Conservation (phyloP, 2,888 invertebrate genomes). For the Tenthredo distinguenda region DNA sequence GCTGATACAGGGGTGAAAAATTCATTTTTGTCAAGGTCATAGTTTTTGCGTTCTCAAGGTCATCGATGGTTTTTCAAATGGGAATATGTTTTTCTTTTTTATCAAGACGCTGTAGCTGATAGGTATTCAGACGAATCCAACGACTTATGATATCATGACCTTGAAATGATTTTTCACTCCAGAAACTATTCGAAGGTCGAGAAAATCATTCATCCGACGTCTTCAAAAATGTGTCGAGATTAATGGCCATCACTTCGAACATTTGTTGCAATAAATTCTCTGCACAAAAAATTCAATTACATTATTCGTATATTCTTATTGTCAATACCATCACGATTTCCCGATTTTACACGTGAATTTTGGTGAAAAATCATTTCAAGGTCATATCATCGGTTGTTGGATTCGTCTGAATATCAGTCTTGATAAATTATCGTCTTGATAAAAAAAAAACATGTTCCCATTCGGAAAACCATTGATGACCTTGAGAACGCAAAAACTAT, state of each 20-base stretch:
- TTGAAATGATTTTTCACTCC: too few species aligned
- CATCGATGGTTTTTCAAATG: slow-evolving; percentile 25
- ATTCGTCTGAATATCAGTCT: slow-evolving; percentile 7
- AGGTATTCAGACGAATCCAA: too few species aligned
- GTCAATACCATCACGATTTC: not conserved
- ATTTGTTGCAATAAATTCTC: too few species aligned
- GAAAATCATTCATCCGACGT: too few species aligned
- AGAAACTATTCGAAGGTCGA: too few species aligned
- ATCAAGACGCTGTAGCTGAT: too few species aligned
- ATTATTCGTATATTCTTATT: not conserved
- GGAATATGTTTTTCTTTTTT: not conserved
- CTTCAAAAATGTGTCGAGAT: too few species aligned
- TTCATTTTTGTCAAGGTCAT: slow-evolving; percentile 20
- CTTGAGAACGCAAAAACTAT: slow-evolving; percentile 1
- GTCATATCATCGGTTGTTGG: not conserved
- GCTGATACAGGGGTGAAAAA: too few species aligned
- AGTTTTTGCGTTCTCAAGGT: slow-evolving; percentile 5
- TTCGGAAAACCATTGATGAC: slow-evolving; percentile 32
- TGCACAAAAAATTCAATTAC: not conserved
- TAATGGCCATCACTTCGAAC: too few species aligned
- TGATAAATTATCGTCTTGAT: too few species aligned
- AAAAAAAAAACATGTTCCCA: not conserved
- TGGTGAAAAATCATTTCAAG: not conserved
- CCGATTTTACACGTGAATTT: not conserved
- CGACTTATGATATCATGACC: too few species aligned